Conservation (phyloP, 2,888 invertebrate species). For the Neuroscelio doddi region DNA sequence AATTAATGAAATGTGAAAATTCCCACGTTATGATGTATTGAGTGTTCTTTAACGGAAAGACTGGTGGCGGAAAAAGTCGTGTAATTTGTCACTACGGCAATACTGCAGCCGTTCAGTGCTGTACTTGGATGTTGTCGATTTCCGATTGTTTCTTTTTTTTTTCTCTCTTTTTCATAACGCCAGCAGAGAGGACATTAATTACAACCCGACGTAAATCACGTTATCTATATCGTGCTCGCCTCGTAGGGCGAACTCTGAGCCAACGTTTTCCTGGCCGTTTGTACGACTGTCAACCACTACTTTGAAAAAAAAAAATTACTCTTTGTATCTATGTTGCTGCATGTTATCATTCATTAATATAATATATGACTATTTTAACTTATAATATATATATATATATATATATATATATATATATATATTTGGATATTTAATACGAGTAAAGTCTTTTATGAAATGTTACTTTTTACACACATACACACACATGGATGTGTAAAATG, state of each 20-base stretch:
- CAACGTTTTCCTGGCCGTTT: constrained; percentile 4
- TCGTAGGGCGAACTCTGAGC: constrained; percentile 12
- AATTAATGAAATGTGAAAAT: too few species aligned
- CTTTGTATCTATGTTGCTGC: too few species aligned
- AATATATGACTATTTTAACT: too few species aligned
- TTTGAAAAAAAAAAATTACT: background rate
- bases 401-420: too few species aligned
- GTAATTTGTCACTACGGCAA: constrained; percentile 48
- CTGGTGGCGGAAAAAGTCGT: constrained; percentile 21
- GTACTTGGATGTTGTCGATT: constrained; percentile 64
- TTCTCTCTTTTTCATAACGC: constrained; percentile 38
- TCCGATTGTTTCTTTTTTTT: constrained; percentile 63
- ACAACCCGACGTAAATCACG: constrained; percentile 66
- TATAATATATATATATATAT: too few species aligned
- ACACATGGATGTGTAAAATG: background rate
- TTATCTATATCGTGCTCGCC: constrained; percentile 59
- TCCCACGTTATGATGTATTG: too few species aligned
- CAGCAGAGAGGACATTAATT: constrained; percentile 64
- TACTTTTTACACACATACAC: too few species aligned
- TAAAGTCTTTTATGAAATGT: too few species aligned
- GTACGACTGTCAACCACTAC: constrained; percentile 4
- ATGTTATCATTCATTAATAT: too few species aligned
- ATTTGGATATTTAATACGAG: too few species aligned
- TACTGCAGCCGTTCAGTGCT: constrained; percentile 52
- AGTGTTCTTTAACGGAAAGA: too few species aligned